Base-by-base conservation (phyloP, 2,113 vertebrate species). In the Phodopus roborovskii region DNA sequence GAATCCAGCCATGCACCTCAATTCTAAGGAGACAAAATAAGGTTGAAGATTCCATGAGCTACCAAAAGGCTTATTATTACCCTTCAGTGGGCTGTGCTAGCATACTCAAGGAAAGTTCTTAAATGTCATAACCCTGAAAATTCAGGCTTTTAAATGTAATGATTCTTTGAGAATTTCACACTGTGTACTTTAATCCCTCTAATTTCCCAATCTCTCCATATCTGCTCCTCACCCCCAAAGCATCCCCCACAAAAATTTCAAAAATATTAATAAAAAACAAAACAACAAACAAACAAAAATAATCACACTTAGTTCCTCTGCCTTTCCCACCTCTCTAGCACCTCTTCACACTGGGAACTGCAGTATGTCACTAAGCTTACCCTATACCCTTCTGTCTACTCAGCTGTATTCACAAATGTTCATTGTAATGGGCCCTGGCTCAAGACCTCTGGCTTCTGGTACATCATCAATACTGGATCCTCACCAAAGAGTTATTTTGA, bases 31-130 rank as follows among this genome's bases (percentile, higher is more conserved):
- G 10, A 30, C 4, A 86, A 64, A 45, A 0, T 2, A 42, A 62
- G 36, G 5, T 60, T 36, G 26, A 24, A 17, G 33, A 45, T 48
- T 16, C 42, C 5, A 0, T 0, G 0, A 3, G 1, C 20, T 48
- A 8, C 42, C 24, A 70, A 26, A 33, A 93, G 93, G 28, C 3
- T 8, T 42, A 2, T 39, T 58, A 30, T 36, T 50, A 26, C 13
- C 7, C 48, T 42, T 24, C 7, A 8, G 39, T 30, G 12, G 9
- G 66, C 26, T 39, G 66, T 24, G 42, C 24, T 16, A 36, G 26
- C 2, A 50, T 6, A 1, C 7, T 26, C 74, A 39, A 92, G 24
- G 53, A 95, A 92, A 56, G 15, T 8, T 8, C 77, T 48, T 7
- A 30, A 30, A 30, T 74, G 22, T 62, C n/a, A 64, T 68, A 53